Conservation (phyloP, 2,888 invertebrate species). For the Portevinia maculata region DNA sequence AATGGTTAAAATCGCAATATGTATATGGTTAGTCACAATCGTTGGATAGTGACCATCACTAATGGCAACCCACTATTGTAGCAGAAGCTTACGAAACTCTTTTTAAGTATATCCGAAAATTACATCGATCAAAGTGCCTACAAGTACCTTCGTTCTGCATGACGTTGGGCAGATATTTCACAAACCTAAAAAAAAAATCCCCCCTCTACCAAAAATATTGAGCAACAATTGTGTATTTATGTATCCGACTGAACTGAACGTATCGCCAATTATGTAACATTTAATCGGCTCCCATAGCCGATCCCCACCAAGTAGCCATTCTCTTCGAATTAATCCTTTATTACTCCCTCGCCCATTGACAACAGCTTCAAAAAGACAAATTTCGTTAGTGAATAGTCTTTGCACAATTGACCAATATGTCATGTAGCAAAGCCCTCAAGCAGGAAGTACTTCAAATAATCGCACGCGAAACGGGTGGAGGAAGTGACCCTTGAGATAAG, state of each 20-base stretch:
- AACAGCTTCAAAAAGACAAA: slow-evolving; percentile 69
- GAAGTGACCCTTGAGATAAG: slow-evolving; percentile 70
- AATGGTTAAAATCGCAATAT: no score
- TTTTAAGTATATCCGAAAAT: no score
- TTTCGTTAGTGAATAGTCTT: slow-evolving; percentile 48
- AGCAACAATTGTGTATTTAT: neutral
- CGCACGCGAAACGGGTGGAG: slow-evolving; percentile 67
- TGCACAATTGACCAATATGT: slow-evolving; percentile 68
- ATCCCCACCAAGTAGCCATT: slow-evolving; percentile 28
- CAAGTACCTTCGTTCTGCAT: no score
- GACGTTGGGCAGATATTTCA: neutral
- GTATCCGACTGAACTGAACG: slow-evolving; percentile 3
- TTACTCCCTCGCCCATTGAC: slow-evolving; percentile 43
- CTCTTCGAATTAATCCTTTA: slow-evolving; percentile 53
- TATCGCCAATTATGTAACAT: slow-evolving; percentile 30
- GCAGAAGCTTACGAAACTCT: no score
- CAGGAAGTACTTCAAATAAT: slow-evolving; percentile 67
- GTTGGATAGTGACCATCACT: no score
- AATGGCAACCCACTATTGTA: no score
- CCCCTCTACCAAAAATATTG: neutral
- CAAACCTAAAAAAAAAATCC: neutral
- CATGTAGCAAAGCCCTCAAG: slow-evolving; percentile 65
- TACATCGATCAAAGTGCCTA: no score
- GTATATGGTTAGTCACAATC: no score
- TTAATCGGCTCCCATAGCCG: slow-evolving; percentile 16